Base-by-base conservation (phyloP, 1,140 invertebrate genomes). In the Whitmania pigra region DNA sequence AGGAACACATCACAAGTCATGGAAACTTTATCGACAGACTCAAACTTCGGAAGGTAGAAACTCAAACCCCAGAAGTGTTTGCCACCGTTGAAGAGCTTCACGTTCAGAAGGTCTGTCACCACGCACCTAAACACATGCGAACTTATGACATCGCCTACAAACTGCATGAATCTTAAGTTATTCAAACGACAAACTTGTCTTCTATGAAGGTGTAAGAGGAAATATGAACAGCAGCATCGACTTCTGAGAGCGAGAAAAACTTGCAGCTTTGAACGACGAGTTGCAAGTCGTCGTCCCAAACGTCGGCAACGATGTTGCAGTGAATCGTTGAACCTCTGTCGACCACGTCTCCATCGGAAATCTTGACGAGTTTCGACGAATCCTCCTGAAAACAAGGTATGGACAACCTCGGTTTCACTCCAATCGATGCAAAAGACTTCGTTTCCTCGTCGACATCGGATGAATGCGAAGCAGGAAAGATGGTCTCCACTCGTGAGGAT, bases 21-120 rank as follows among this genome's bases (percentile, higher is more conserved):
- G 22, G 31, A 71, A 13, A 71, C 13, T 17, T 57, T 15, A 36
- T 54, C 53, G 22, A 53, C 31, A 29, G 29, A 31, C 22, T 57
- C 22, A 43, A 71, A 71, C 53, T 71, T 55, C 9, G 71, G 71
- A 18, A 60, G 27, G 20, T n/a, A 60, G 36, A 71, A 71, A 60
- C 36, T 71, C 18, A 71, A 71, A 27, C 71, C 71, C 71, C 71
- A 71, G 20, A 60, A 31, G 54, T 71, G 71, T 17, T 63, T 71
- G 25, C 60, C 71, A 60, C 55, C 55, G 25, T 27, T 71, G 71
- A 60, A 71, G 55, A 53, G 53, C 18, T 25, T n/a, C 40, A 71
- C 20, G 27, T 57, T 57, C n/a, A 71, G 31, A 15, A 27, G n/a
- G 20, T 55, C 27, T 7, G 55, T 53, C 43, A 43, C 27, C 20